Evolutionary conservation across 2,797 vertebrate genomes (phyloP), one percentile per base, ranked within the genome.

Genomic region (Argyrosomus regius): DNA sequence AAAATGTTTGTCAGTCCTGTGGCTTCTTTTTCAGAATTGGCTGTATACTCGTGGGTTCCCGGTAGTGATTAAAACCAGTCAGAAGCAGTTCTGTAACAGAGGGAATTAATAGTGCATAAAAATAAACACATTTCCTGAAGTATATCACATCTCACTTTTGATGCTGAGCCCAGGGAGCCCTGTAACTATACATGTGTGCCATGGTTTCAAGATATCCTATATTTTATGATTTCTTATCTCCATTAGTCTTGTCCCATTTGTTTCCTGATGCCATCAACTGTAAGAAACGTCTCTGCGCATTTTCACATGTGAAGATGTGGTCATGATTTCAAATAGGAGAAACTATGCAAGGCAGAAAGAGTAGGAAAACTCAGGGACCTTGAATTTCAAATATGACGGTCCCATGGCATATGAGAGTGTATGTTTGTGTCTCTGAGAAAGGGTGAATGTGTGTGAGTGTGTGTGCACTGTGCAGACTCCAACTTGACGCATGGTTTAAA

Each of bases 401-500:
- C 75, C 48, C 63, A 43, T 79, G 72, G 65, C 54, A n/a, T 80
- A 57, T 78, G 76, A 71, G 43, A 62, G 45, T 63, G 28, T 75
- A 20, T 66, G 67, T 31, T 10, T 67, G 0, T 45, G 59, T 72
- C 22, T 35, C 1, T 65, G 39, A 35, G 57, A 74, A 28, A 59
- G 48, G 16, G 41, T 26, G 52, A 28, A 8, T 20, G 45, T 70
- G 63, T 58, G 63, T 52, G 26, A 48, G 60, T 58, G 66, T 53
- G 61, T 17, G 46, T 57, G 50, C 39, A 62, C 35, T 76, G 65
- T 39, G 60, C 74, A 72, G 81, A 87, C 77, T 87, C 73, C 71
- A 79, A 67, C 88, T 87, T 86, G 87, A 82, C 5, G 86, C 86
- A 88, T 88, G 91, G 84, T 91, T 93, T 92, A 94, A 93, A 95